Conservation (phyloP, 2,113 vertebrate species). For the Misgurnus mizolepis region DNA sequence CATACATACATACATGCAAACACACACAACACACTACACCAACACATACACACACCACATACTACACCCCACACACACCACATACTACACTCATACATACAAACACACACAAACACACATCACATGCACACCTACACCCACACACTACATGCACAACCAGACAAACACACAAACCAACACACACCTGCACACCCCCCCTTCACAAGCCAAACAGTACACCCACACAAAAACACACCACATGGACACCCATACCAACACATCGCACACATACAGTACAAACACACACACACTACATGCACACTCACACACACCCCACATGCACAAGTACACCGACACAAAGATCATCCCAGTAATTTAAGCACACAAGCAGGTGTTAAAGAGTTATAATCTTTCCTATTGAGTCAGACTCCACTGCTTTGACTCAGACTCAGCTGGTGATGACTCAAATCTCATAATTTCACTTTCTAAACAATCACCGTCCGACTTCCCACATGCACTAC, state of each 20-base stretch:
- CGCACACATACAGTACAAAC: too few relatives aligned
- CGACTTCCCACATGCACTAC: conserved; percentile 44
- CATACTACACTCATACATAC: too few relatives aligned
- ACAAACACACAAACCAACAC: neutral
- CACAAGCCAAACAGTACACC: neutral
- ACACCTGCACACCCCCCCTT: neutral
- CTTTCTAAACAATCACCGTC: conserved; percentile 38
- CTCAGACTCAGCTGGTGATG: conserved; percentile 33
- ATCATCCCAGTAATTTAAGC: neutral
- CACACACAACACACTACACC: too few relatives aligned
- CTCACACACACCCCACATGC: neutral
- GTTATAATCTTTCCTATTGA: conserved; percentile 32
- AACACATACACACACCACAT: too few relatives aligned
- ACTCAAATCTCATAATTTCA: conserved; percentile 35
- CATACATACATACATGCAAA: too few relatives aligned
- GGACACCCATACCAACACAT: too few relatives aligned
- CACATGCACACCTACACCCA: neutral
- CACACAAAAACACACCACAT: neutral
- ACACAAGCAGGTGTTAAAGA: conserved; percentile 31
- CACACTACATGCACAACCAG: neutral
- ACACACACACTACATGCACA: too few relatives aligned
- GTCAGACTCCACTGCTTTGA: neutral
- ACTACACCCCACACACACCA: too few relatives aligned
- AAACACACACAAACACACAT: neutral
- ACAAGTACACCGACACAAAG: neutral